These are phyloP conservation scores for Hybognathus amarus DNA, from an alignment of 2,797 vertebrate species.

Conservation along the genomic window DNA sequence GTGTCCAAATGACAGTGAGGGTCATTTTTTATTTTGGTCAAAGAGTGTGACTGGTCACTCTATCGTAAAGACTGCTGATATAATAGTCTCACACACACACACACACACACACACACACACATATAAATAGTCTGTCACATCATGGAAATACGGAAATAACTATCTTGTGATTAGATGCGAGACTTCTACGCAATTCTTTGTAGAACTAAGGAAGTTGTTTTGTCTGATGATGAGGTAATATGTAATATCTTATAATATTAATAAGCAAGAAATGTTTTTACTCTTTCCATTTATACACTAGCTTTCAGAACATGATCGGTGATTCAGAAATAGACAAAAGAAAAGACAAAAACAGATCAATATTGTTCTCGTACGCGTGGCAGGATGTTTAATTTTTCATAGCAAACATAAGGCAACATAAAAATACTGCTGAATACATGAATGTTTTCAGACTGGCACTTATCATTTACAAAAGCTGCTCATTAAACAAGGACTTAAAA, in stretches of 20 bases:
- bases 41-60: conserved; percentile 38
- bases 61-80: conserved; percentile 12
- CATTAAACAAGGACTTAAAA: conserved; percentile 36
- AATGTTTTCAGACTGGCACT: conserved; percentile 41
- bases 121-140: conserved; percentile 28
- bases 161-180: conserved; percentile 5
- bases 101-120: conserved; percentile 19
- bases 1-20: conserved; percentile 16
- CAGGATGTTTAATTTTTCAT: conserved; percentile 50
- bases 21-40: conserved; percentile 34
- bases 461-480: conserved; percentile 36
- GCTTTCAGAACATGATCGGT: too few relatives aligned
- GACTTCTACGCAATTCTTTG: not conserved
- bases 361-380: not conserved
- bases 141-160: conserved; percentile 22
- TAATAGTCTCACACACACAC: conserved; percentile 21
- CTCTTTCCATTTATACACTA: not conserved
- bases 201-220: not conserved
- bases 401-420: conserved; percentile 52
- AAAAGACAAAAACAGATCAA: not conserved
- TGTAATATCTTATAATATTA: too few relatives aligned
- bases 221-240: not conserved
- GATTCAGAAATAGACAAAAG: not conserved
- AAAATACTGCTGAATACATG: conserved; percentile 30
- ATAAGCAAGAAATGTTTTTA: not conserved